Percentiles rank a stretch among this genome's conserved stretches.
Evolutionary conservation across 2,113 vertebrate genomes (phyloP).

Genomic region (Coturnix japonica): DNA sequence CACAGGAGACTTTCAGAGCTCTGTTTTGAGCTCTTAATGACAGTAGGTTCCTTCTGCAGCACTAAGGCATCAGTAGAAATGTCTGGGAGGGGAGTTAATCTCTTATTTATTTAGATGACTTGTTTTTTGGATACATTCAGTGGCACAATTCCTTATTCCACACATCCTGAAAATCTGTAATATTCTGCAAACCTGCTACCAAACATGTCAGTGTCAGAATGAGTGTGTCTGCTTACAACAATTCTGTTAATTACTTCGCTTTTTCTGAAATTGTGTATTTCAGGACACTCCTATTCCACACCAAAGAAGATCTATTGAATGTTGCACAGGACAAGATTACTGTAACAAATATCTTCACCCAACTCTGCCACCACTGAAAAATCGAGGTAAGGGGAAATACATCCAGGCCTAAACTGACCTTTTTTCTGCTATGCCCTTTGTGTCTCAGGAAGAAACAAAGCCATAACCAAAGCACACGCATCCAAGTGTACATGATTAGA

Average conservation of each 20-base stretch:
- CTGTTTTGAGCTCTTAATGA: neutral
- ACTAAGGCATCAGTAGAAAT: neutral
- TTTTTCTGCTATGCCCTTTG: neutral
- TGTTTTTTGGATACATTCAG: fast-evolving
- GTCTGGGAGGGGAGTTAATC: neutral
- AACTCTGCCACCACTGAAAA: constrained; percentile 87
- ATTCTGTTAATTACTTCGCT: neutral
- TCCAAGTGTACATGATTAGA: neutral
- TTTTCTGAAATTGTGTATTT: constrained; percentile 8
- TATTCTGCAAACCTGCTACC: neutral
- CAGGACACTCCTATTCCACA: constrained; percentile 89
- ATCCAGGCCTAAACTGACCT: neutral
- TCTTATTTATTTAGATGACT: neutral
- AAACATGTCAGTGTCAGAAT: neutral
- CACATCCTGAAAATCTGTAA: neutral
- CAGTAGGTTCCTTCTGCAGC: neutral
- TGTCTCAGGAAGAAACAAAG: neutral
- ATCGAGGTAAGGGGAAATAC: constrained; percentile 79
- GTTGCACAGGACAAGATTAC: constrained; percentile 92
- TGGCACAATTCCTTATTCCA: neutral
- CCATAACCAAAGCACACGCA: neutral
- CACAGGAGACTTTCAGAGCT: neutral
- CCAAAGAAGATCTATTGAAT: constrained; percentile 89
- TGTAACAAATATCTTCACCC: constrained; percentile 94
- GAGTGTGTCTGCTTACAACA: fast-evolving